Evolutionary conservation across 2,113 vertebrate species (phyloP).

Genomic region (Poeciliopsis occidentalis): DNA sequence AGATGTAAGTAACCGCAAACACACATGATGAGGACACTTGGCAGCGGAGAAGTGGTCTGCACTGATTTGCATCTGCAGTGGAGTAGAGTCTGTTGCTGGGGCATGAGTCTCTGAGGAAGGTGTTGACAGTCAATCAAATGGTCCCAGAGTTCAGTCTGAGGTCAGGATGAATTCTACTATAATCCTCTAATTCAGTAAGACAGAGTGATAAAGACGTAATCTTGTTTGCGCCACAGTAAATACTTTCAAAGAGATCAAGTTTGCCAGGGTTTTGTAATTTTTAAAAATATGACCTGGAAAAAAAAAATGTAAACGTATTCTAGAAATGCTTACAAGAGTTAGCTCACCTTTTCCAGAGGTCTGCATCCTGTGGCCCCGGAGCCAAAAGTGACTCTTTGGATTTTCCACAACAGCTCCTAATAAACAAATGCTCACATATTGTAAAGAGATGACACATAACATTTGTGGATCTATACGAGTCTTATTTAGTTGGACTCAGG

Average conservation of each 20-base stretch:
- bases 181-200: conserved; percentile 25
- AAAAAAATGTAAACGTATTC: not conserved
- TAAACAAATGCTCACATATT: no score
- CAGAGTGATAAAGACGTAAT: not conserved
- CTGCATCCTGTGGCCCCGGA: no score
- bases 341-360: not conserved
- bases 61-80: conserved; percentile 29
- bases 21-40: conserved; percentile 20
- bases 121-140: conserved; percentile 62
- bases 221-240: not conserved
- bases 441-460: no score
- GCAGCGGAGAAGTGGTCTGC: conserved; percentile 19
- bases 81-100: conserved; percentile 27
- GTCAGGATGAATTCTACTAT: conserved; percentile 31
- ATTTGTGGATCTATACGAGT: no score
- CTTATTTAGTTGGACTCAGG: no score
- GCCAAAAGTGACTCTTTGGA: no score
- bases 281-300: not conserved
- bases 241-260: not conserved
- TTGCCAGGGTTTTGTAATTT: not conserved
- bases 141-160: conserved; percentile 44
- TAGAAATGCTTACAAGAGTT: not conserved
- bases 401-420: no score
- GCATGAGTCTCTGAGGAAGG: conserved; percentile 32
- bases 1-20: not conserved